Evolutionary conservation across 2,113 vertebrate species (phyloP).

Genomic region (Sebastes fasciatus): DNA sequence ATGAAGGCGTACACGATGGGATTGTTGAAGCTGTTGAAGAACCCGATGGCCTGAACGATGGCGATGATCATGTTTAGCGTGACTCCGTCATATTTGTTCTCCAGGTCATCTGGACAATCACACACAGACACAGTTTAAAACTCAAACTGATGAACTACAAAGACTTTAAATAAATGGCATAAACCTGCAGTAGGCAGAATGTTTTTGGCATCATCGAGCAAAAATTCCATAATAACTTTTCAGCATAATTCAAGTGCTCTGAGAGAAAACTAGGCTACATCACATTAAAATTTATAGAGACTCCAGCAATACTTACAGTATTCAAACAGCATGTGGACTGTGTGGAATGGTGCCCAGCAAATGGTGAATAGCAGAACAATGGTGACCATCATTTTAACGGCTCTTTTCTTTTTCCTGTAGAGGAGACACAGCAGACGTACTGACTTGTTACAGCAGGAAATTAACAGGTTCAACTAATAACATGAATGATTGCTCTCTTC

Average conservation of each 20-base stretch:
- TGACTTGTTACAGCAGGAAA: too few relatives aligned
- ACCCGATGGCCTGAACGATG: constrained; percentile 87
- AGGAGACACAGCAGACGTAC: neutral
- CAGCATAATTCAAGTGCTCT: too few relatives aligned
- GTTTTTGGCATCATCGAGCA: too few relatives aligned
- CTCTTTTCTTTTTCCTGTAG: constrained; percentile 88
- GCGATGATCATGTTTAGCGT: constrained; percentile 86
- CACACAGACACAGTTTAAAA: neutral
- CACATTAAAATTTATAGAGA: neutral
- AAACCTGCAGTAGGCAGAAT: too few relatives aligned
- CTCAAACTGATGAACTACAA: neutral
- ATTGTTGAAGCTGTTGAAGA: constrained; percentile 90
- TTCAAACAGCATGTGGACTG: constrained; percentile 88
- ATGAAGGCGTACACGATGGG: constrained; percentile 89
- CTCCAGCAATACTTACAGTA: constrained; percentile 81
- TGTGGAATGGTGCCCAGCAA: constrained; percentile 90
- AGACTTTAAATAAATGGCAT: neutral
- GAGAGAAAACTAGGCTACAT: neutral
- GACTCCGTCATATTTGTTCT: constrained; percentile 84
- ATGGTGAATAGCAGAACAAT: constrained; percentile 87
- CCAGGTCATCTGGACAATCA: constrained; percentile 80
- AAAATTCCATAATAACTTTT: too few relatives aligned
- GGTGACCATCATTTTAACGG: constrained; percentile 89
- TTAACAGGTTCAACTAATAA: neutral
- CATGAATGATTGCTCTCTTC: neutral